Conservation (phyloP, 2,888 invertebrate species). For the Plusia festucae region DNA sequence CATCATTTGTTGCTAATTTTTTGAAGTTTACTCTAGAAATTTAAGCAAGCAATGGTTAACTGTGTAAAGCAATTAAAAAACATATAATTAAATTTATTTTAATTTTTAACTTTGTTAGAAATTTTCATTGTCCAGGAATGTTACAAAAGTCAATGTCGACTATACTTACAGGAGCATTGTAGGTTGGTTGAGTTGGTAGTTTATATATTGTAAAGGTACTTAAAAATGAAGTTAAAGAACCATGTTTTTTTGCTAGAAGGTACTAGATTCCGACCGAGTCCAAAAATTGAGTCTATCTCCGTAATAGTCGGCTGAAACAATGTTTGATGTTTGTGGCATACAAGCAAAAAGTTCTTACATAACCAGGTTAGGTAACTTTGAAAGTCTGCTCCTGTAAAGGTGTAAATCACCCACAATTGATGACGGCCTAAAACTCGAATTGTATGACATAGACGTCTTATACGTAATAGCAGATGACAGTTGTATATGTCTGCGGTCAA, state of each 20-base stretch:
- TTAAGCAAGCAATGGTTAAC: not conserved
- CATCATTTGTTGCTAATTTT: not conserved
- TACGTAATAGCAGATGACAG: not conserved
- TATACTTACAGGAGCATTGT: no score
- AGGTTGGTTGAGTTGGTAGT: no score
- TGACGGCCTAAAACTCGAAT: not conserved
- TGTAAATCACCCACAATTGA: conserved; percentile 4
- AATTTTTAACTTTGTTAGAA: no score
- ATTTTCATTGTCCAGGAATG: no score
- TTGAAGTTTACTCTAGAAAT: not conserved
- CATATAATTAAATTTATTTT: no score
- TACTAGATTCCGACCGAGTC: no score
- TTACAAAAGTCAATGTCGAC: no score
- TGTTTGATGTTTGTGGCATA: not conserved
- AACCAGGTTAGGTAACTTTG: not conserved
- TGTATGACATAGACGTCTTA: not conserved
- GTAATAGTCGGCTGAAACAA: not conserved
- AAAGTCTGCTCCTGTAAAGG: conserved; percentile 2
- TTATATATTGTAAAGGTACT: no score
- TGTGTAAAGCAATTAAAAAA: no score
- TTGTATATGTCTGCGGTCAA: no score
- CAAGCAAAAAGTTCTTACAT: not conserved
- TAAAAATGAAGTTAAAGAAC: no score
- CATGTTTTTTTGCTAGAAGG: no score
- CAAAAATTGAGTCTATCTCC: not conserved